Percentiles rank a stretch among this genome's conserved stretches.
These are phyloP conservation scores for Drosophila atroscutellata DNA, from an alignment of 2,888 invertebrate species.

Conservation along the genomic window DNA sequence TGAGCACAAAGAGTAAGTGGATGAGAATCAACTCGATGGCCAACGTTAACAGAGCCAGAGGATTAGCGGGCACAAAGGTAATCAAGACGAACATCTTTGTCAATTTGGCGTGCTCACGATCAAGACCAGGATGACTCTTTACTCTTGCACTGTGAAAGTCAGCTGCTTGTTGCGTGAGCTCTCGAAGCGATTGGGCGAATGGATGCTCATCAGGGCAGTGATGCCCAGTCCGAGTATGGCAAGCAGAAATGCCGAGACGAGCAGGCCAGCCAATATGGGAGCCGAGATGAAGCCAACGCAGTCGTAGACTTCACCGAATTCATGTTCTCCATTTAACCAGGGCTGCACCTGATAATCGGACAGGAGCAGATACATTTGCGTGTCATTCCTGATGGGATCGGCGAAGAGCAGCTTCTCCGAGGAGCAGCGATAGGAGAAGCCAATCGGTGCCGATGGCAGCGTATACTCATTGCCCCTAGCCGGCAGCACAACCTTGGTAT, in stretches of 20 bases:
- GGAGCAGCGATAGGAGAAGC: constrained; percentile 87
- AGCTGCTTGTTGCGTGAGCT: constrained; percentile 97
- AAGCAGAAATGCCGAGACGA: constrained; percentile 91
- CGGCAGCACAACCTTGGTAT: constrained; percentile 65
- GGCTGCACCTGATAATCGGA: constrained; percentile 87
- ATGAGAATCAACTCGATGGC: constrained; percentile 81
- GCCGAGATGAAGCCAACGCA: constrained; percentile 96
- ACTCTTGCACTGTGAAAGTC: constrained; percentile 91
- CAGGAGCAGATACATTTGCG: constrained; percentile 83
- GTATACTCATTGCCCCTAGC: constrained; percentile 76
- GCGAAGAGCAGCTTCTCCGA: constrained; percentile 85
- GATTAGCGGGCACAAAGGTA: constrained; percentile 67
- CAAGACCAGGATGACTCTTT: constrained; percentile 70
- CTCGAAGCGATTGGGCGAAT: constrained; percentile 98
- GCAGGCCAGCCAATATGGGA: constrained; percentile 96
- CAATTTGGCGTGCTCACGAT: not conserved
- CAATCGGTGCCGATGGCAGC: constrained; percentile 86
- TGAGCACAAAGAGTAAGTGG: constrained; percentile 79
- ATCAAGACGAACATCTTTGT: constrained; percentile 75
- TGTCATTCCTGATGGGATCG: constrained; percentile 85
- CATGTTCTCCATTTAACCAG: constrained; percentile 86
- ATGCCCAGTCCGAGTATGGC: constrained; percentile 92
- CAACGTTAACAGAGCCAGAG: constrained; percentile 74
- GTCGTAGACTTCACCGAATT: constrained; percentile 92
- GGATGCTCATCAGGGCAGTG: constrained; percentile 95